Conservation (phyloP, 2,888 invertebrate genomes). For the Esperia sulphurella region DNA sequence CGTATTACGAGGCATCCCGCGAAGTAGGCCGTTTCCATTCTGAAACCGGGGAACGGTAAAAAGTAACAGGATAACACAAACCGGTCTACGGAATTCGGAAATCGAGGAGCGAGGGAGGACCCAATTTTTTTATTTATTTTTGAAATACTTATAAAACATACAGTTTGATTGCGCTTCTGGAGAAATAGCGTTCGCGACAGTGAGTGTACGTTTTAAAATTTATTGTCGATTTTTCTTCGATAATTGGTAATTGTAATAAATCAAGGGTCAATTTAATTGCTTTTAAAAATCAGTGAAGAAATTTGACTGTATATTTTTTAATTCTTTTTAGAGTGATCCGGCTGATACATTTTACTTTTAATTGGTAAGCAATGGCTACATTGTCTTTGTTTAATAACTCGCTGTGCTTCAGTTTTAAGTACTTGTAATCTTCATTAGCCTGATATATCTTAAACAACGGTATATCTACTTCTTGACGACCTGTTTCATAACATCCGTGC, state of each 20-base stretch:
- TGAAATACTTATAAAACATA: conserved; percentile 18
- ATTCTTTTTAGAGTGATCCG: no score
- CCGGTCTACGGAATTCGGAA: conserved; percentile 57
- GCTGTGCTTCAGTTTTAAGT: conserved; percentile 15
- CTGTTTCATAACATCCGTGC: conserved; percentile 32
- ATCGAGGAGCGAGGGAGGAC: conserved; percentile 25
- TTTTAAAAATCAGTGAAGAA: not conserved
- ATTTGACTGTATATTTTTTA: not conserved
- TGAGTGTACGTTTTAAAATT: conserved; percentile 17
- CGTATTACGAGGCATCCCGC: conserved; percentile 23
- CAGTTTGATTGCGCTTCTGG: conserved; percentile 9
- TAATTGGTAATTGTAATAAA: not conserved
- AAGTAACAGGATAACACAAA: conserved; percentile 62
- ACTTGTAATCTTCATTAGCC: conserved; percentile 23
- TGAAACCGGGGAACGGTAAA: conserved; percentile 55
- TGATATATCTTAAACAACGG: conserved; percentile 20
- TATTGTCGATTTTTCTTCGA: not conserved
- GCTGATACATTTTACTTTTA: no score
- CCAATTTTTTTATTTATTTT: conserved; percentile 25
- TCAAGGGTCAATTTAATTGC: not conserved
- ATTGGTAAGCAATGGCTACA: not conserved
- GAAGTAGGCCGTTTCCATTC: conserved; percentile 37
- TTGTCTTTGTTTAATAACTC: conserved; percentile 1
- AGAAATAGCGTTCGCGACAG: conserved; percentile 14
- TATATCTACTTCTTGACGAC: conserved; percentile 17